Percentiles rank a stretch among this genome's conserved stretches.
These are phyloP conservation scores for Troilus luridus DNA, from an alignment of 2,888 invertebrate genomes.

Conservation along the genomic window DNA sequence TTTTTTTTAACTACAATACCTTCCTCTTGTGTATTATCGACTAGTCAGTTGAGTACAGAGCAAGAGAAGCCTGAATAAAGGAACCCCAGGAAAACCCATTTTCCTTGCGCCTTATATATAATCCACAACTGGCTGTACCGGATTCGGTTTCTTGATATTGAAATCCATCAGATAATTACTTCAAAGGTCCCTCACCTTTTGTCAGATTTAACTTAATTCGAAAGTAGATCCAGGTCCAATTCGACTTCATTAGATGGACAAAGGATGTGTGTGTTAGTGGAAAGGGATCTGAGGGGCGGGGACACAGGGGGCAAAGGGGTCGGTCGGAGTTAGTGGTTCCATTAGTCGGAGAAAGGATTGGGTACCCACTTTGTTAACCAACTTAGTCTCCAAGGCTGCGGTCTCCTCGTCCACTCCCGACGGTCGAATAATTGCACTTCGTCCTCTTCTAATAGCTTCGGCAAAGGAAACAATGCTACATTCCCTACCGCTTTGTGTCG, in stretches of 20 bases:
- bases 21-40: too few species aligned
- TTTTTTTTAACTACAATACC: too few species aligned
- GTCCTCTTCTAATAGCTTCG: not conserved
- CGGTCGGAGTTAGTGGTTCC: conserved; percentile 14
- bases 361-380: conserved; percentile 31
- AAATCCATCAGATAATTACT: not conserved
- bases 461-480: not conserved
- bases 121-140: too few species aligned
- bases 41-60: too few species aligned
- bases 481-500: not conserved
- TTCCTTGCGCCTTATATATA: too few species aligned
- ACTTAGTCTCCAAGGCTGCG: not conserved
- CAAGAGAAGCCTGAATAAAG: too few species aligned
- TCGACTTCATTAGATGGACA: not conserved
- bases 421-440: conserved; percentile 8
- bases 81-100: too few species aligned
- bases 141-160: too few species aligned
- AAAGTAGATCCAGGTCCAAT: not conserved
- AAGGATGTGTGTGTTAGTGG: not conserved
- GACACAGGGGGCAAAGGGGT: not conserved
- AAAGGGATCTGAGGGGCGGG: not conserved
- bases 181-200: not conserved
- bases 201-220: not conserved
- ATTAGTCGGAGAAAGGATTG: conserved; percentile 14
- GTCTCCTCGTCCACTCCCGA: not conserved